Evolutionary conservation across 1,140 invertebrate genomes (phyloP).

Genomic region (Lasaia peninsularis): DNA sequence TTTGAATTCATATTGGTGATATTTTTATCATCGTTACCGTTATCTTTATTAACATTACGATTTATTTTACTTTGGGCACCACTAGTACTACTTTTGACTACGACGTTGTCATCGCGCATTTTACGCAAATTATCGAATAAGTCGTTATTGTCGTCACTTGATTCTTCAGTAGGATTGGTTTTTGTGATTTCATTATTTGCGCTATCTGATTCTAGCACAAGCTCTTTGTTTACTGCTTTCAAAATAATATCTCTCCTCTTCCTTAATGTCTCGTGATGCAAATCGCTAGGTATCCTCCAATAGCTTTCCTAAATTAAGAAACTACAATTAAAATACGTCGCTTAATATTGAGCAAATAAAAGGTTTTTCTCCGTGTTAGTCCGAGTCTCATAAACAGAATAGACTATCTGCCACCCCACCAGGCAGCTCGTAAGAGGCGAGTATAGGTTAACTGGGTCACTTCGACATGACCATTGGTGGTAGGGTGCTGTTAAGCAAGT

Average conservation of each 20-base stretch:
- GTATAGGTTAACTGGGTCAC: too few species aligned
- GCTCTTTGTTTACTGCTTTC: constrained; percentile 59
- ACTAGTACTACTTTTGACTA: neutral
- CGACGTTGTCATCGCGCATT: constrained; percentile 27
- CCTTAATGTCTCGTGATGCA: constrained; percentile 64
- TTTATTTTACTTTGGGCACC: constrained; percentile 19
- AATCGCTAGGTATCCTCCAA: constrained; percentile 80
- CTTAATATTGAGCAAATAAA: too few species aligned
- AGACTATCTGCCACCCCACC: too few species aligned
- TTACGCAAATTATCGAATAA: constrained; percentile 59
- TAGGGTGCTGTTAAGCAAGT: too few species aligned
- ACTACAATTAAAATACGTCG: neutral
- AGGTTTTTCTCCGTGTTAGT: too few species aligned
- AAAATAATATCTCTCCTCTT: constrained; percentile 61
- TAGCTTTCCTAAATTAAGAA: constrained; percentile 74
- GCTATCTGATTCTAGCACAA: constrained; percentile 39
- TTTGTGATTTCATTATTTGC: constrained; percentile 7
- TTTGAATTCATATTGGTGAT: neutral
- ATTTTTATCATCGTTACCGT: neutral
- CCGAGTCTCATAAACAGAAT: too few species aligned
- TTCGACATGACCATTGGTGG: too few species aligned
- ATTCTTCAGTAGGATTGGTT: constrained; percentile 28
- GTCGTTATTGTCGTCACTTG: constrained; percentile 55
- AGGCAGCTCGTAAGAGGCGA: too few species aligned
- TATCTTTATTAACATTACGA: constrained; percentile 21